Conservation (phyloP, 2,113 vertebrate genomes). For the Prolemur simus region DNA sequence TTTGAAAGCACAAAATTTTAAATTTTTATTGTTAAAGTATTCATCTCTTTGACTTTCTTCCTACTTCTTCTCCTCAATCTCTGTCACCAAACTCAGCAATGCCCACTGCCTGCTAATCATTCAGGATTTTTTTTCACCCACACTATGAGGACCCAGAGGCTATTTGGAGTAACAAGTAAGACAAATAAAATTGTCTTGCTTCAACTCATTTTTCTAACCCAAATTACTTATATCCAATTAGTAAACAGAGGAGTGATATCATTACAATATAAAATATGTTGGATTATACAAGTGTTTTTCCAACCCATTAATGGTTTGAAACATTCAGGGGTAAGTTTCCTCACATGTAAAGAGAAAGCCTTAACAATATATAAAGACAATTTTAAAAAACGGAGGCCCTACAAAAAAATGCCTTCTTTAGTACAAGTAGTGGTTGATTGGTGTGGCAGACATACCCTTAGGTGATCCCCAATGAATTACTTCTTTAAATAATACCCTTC, state of each 20-base stretch:
- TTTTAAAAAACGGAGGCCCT: background rate
- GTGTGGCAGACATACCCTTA: fast-evolving
- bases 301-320: background rate
- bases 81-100: background rate
- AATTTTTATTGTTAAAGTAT: background rate
- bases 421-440: background rate
- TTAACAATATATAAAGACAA: background rate
- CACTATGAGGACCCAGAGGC: background rate
- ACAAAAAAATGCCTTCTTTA: background rate
- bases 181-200: background rate
- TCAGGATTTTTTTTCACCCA: background rate
- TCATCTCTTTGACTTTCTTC: background rate
- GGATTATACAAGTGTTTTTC: background rate
- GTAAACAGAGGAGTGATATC: background rate
- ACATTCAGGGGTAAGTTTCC: background rate
- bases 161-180: background rate
- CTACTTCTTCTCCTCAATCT: background rate
- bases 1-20: background rate
- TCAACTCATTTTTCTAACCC: background rate
- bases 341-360: background rate
- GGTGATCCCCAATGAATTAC: fast-evolving
- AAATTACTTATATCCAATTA: background rate
- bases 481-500: background rate
- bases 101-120: background rate
- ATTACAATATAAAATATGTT: background rate